Base-by-base conservation (phyloP, 2,797 vertebrate genomes). In the Anas georgica region DNA sequence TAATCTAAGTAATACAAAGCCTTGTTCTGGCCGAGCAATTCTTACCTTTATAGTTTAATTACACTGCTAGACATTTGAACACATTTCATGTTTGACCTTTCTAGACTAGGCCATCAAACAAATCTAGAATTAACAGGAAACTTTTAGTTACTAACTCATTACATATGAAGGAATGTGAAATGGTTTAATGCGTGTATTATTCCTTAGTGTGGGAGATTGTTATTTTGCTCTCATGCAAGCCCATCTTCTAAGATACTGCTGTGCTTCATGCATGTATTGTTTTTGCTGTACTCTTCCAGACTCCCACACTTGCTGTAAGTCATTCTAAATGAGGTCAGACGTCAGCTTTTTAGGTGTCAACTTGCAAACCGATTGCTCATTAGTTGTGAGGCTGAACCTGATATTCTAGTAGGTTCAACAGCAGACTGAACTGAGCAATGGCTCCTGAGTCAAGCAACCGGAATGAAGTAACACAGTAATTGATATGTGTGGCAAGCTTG, bases 241-340 rank as follows among this genome's bases (percentile, higher is more conserved):
- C 22, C 7, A 9, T 3, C 2, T 1, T 17, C 39, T 6, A 17
- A 45, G 69, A 3, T 23, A 12, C 9, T 4, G 11, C 63, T 37
- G 39, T 1, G 2, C 39, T 46, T n/a, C 12, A 33, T 55, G 33
- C 21, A 17, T 31, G 64, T 72, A 25, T 6, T 60, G 17, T n/a
- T 68, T 39, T 16, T 77, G 54, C 12, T 15, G 48, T 8, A 8
- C 9, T 26, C 45, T 26, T 59, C 11, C 26, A n/a, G 50, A 48
- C 33, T 31, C 26, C 52, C 67, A 28, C 23, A 4, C 16, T 9
- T 23, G 39, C 7, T 33, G 17, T 4, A 55, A 48, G 54, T 26
- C 33, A 26, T 3, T 10, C 39, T 37, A 41, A 48, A 20, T 4
- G 12, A 43, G 64, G 72, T 73, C 82, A 56, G 41, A 2, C 15